Conservation (phyloP, 30 jellyfish, hydroid and myxozoan species). For the Hydractinia symbiolongicarpus region DNA sequence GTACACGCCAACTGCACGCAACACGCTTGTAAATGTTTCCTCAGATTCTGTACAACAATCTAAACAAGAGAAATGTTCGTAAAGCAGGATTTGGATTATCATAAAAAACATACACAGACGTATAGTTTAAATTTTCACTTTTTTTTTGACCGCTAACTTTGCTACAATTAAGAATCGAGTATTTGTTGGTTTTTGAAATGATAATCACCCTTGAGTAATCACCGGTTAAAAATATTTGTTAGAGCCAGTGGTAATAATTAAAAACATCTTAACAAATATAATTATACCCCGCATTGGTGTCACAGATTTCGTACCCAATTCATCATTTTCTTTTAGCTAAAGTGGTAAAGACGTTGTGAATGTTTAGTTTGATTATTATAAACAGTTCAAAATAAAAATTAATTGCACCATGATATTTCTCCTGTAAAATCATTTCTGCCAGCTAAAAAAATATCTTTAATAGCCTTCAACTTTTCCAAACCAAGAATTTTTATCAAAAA, state of each 20-base stretch:
- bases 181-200: too few species aligned
- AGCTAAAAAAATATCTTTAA: too few species aligned
- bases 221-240: neutral
- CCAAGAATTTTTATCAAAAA: too few species aligned
- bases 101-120: neutral
- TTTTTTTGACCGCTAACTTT: too few species aligned
- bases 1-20: slow-evolving; percentile 38
- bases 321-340: slow-evolving; percentile 5
- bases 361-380: too few species aligned
- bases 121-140: too few species aligned
- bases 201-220: neutral
- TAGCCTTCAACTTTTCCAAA: too few species aligned
- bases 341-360: neutral
- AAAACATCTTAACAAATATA: neutral
- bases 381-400: too few species aligned
- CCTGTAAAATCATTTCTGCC: too few species aligned
- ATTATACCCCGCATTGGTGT: slow-evolving; percentile 16
- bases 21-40: slow-evolving; percentile 22
- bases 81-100: neutral
- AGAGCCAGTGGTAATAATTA: neutral
- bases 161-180: too few species aligned
- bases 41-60: slow-evolving; percentile 29
- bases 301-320: neutral
- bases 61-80: neutral
- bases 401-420: too few species aligned